Conservation (phyloP, 2,797 vertebrate species). For the Anisognathus igniventris region DNA sequence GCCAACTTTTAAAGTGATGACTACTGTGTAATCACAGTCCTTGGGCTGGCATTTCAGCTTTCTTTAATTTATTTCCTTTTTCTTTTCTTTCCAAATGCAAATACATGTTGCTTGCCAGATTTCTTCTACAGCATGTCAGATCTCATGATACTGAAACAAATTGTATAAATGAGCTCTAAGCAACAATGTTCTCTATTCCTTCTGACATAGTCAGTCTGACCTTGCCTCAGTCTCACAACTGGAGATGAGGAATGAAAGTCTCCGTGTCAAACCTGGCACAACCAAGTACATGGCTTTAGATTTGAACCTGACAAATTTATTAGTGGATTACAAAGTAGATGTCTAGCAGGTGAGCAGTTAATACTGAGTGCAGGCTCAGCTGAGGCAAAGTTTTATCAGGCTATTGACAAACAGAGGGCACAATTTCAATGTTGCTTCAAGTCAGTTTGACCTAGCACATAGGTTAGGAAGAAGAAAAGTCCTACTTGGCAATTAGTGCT, state of each 20-base stretch:
- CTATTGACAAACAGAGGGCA: not conserved
- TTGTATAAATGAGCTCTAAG: not conserved
- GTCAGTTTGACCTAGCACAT: not conserved
- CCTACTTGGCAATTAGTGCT: not conserved
- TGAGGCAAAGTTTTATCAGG: not conserved
- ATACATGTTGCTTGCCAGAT: not conserved
- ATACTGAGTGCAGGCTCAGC: not conserved
- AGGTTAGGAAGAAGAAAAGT: not conserved
- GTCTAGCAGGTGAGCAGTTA: not conserved
- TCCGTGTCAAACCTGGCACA: not conserved
- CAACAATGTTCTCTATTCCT: not conserved
- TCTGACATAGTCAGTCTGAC: not conserved
- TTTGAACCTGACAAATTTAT: not conserved
- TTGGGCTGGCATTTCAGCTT: not conserved
- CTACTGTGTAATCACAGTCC: not conserved
- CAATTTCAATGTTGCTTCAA: not conserved
- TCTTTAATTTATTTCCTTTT: not conserved
- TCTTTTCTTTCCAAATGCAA: conserved; percentile 28
- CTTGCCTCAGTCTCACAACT: not conserved
- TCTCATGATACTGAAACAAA: not conserved
- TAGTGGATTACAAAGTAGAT: not conserved
- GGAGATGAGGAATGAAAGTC: not conserved
- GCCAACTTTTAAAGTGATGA: conserved; percentile 23
- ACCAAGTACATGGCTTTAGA: not conserved
- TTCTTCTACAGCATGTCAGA: not conserved